Conservation (phyloP, 2,113 vertebrate species). For the Chloebia gouldiae region DNA sequence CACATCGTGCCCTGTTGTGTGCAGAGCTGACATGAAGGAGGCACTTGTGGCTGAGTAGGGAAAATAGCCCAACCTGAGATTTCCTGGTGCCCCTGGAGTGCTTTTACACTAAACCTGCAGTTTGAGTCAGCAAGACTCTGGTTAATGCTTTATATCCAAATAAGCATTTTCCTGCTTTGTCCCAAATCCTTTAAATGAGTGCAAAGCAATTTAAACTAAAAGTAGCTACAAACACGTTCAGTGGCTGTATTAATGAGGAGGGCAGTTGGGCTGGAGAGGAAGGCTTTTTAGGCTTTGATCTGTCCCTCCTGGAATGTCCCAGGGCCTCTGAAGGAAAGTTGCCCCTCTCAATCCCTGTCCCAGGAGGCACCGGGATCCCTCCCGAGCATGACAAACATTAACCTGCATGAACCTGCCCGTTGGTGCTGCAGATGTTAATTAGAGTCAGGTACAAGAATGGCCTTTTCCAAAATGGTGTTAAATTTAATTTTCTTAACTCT, state of each 20-base stretch:
- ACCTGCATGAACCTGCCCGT: slow-evolving; percentile 61
- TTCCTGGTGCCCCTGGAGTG: neutral
- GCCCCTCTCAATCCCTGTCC: neutral
- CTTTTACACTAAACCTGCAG: neutral
- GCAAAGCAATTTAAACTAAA: neutral
- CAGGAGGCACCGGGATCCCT: neutral
- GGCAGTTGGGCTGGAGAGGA: neutral
- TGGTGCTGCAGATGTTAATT: slow-evolving; percentile 51
- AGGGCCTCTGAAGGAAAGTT: slow-evolving; percentile 6
- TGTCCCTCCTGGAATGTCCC: slow-evolving; percentile 24
- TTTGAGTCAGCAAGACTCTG: neutral
- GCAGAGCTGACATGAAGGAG: neutral
- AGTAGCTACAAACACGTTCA: neutral
- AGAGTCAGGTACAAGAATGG: slow-evolving; percentile 18
- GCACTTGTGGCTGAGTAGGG: neutral
- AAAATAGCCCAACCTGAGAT: neutral
- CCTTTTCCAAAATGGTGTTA: slow-evolving; percentile 59
- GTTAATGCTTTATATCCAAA: neutral
- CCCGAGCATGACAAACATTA: slow-evolving; percentile 52
- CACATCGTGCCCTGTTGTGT: accelerated
- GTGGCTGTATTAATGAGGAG: neutral
- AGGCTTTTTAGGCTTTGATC: slow-evolving; percentile 44
- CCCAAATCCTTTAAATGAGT: neutral
- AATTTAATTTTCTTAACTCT: slow-evolving; percentile 67
- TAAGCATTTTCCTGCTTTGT: neutral